A percentile compares a stretch with the other conserved stretches of the same genome.
phyloP scores from a whole-genome alignment of 2,888 invertebrate genomes.

The Troides helena region DNA sequence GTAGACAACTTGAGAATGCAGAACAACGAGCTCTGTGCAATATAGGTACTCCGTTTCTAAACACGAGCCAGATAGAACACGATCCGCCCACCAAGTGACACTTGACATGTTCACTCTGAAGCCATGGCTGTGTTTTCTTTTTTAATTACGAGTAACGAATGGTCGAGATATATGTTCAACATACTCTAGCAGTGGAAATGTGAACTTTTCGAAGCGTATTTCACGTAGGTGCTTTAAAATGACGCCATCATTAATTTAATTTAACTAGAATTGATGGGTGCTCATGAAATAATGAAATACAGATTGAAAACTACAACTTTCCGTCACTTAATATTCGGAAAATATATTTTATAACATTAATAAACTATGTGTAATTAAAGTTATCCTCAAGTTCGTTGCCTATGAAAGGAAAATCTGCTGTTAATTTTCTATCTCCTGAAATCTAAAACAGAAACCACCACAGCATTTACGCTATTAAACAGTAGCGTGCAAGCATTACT shows the following conservation, averaged over 20 bases:
- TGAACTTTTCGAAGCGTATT: slow-evolving; percentile 26
- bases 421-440: no score
- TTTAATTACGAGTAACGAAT: slow-evolving; percentile 40
- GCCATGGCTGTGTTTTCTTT: slow-evolving; percentile 51
- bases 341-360: no score
- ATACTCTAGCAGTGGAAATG: slow-evolving; percentile 17
- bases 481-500: no score
- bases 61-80: slow-evolving; percentile 68
- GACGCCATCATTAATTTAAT: slow-evolving; percentile 5
- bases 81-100: slow-evolving; percentile 54
- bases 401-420: no score
- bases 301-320: not conserved
- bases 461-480: no score
- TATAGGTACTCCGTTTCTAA: slow-evolving; percentile 44
- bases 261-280: slow-evolving; percentile 6
- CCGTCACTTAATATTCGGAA: no score
- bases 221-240: slow-evolving; percentile 13
- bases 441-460: no score
- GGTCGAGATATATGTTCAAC: slow-evolving; percentile 31
- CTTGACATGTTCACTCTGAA: slow-evolving; percentile 57
- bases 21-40: slow-evolving; percentile 42
- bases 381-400: no score
- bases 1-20: slow-evolving; percentile 32
- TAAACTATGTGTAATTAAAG: no score
- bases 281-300: not conserved